Evolutionary conservation across 64 coral and sea anemone species (phyloP), one percentile per base, ranked within the genome.

Genomic region (Actinia tenebrosa): DNA sequence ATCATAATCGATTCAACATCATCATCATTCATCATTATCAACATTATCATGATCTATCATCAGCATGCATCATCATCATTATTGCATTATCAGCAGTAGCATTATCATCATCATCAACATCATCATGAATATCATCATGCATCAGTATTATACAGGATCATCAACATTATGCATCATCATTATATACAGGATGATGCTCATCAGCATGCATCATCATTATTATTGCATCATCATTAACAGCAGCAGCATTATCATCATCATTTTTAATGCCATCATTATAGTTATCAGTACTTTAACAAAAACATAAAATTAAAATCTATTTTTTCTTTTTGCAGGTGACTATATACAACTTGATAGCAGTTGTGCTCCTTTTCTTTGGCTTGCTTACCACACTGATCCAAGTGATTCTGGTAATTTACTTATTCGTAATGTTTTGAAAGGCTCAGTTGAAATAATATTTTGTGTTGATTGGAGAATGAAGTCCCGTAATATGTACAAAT

Each of bases 311-410:
- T 50, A 0, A 3, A 50, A 50, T 50, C 47, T 50, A 47, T 47
- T 50, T 50, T 50, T 50, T 8, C 13, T n/a, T 1, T 60, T 53
- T 71, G 23, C 27, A 88, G 87, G 87, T 56, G 27, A 89, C 77
- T 89, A 89, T 20, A 2, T 60, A n/a, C 8, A 16, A 16, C 53
- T 89, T 8, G 54, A 78, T 58, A 69, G 62, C 44, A 22, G 45
- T 45, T 42, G 54, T 30, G 30, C 55, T 42, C 87, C 87, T 80
- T 16, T 5, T 13, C 56, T 89, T 26, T 89, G 87, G 87, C 87
- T 89, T 37, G 87, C 87, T 4, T 89, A 89, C 27, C 52, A 80
- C 15, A 89, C 75, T 10, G 87, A 89, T 81, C 87, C 87, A 53
- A 89, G 87, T 81, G 87, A 89, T 45, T 89, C 87, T 60, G 86